These are phyloP conservation scores for Hydrolagus colliei DNA, from an alignment of 2,797 vertebrate genomes.

Conservation along the genomic window DNA sequence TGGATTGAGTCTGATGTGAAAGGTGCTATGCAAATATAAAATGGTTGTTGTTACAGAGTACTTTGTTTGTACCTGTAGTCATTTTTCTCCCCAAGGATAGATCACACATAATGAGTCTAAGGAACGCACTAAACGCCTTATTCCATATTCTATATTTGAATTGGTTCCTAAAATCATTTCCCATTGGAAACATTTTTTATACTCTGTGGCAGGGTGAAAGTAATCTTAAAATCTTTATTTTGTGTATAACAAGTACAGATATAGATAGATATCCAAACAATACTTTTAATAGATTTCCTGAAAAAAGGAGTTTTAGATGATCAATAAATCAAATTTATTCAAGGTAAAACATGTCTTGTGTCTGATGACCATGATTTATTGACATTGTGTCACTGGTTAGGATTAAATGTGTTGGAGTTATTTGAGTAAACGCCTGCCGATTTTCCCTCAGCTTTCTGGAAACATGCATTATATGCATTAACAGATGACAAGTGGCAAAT, in stretches of 20 bases:
- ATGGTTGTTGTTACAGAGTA: too few relatives aligned
- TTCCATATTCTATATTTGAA: neutral
- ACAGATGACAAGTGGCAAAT: neutral
- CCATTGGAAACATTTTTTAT: neutral
- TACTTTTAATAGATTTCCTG: too few relatives aligned
- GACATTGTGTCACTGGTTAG: neutral
- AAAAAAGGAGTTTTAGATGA: too few relatives aligned
- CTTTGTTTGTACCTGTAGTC: too few relatives aligned
- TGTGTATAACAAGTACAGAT: neutral
- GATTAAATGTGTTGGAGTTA: neutral
- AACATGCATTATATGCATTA: neutral
- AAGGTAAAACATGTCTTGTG: neutral
- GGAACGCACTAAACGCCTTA: too few relatives aligned
- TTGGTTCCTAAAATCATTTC: neutral
- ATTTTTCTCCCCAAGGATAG: too few relatives aligned
- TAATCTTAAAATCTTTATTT: neutral
- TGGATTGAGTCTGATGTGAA: too few relatives aligned
- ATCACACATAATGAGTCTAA: too few relatives aligned
- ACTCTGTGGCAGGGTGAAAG: neutral
- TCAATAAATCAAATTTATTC: too few relatives aligned
- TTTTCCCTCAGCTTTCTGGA: neutral
- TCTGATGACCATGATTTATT: neutral
- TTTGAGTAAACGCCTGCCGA: neutral
- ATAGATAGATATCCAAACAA: neutral
- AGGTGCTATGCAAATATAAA: too few relatives aligned